Evolutionary conservation across 64 coral and sea anemone species (phyloP), one percentile per base, ranked within the genome.

Genomic region (Pocillopora verrucosa): DNA sequence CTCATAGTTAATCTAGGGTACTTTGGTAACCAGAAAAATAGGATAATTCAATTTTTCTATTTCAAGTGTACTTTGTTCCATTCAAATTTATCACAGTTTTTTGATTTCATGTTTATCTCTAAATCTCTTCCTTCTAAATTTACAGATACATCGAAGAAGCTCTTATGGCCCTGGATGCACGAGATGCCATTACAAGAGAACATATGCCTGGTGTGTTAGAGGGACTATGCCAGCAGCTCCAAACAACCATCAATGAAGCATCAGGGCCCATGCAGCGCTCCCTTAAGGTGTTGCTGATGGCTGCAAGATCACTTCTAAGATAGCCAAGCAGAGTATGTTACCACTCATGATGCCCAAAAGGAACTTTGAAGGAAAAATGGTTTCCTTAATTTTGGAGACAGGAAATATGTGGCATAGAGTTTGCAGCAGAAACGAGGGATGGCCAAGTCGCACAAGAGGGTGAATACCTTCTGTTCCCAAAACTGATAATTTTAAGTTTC

Each of bases 111-210:
- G 41, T 51, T 51, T 51, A 4, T 7, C 41, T 51, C 7, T 51
- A 7, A 51, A 3, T 7, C 41, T 51, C 3, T 22, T 1, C 58
- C 19, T 78, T 77, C 56, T 56, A 10, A 20, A 20, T 63, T 79
- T 37, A 86, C 69, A 98, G 96, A 63, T 98, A 98, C 61, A 88
- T 98, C 19, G 63, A 94, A 73, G 96, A 95, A 57, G 88, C 96
- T 19, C 24, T 98, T 2, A 88, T 98, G 83, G 83, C 88, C 13
- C 88, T 98, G n/a, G 96, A 98, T 26, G 2, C 88, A 1, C 20
- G 12, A 2, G 82, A 98, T 76, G 90, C 90, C 6, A 88, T 98
- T 13, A 98, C 96, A 19, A 74, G 84, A 60, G 93, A 98, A 80
- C 96, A 98, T 38, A 78, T 98, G 62, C 90, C 93, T 15, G 84